Conservation (phyloP, 1,140 invertebrate genomes). For the Achroia grisella region DNA sequence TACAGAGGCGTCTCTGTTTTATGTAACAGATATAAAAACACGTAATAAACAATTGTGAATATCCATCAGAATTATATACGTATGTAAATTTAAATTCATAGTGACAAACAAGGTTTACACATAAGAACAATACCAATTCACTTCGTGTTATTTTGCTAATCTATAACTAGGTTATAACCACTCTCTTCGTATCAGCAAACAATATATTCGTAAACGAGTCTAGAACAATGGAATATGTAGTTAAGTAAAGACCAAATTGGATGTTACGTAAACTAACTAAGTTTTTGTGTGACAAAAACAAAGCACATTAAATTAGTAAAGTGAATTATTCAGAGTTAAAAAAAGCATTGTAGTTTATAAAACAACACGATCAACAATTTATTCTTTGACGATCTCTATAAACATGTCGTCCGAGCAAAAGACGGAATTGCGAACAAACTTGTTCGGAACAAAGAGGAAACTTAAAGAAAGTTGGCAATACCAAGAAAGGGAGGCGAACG, state of each 20-base stretch:
- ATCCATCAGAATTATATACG: background rate
- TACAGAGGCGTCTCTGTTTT: conserved; percentile 39
- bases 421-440: conserved; percentile 51
- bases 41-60: background rate
- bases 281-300: too few species aligned
- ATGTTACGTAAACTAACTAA: too few species aligned
- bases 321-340: background rate
- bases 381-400: conserved; percentile 30
- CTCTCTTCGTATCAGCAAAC: too few species aligned
- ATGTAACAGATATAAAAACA: conserved; percentile 25
- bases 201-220: too few species aligned
- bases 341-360: background rate
- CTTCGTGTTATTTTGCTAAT: too few species aligned
- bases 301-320: too few species aligned
- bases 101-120: too few species aligned
- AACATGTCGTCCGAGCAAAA: conserved; percentile 51
- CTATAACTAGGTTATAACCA: too few species aligned
- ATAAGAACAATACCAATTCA: too few species aligned
- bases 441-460: conserved; percentile 56
- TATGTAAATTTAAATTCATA: too few species aligned
- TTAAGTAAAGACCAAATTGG: too few species aligned
- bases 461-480: conserved; percentile 51
- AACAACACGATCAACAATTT: conserved; percentile 3
- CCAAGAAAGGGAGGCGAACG: conserved; percentile 24
- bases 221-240: too few species aligned